Percentiles rank a stretch among this genome's conserved stretches.
These are phyloP conservation scores for Leptopilina boulardi DNA, from an alignment of 1,140 invertebrate genomes.

Conservation along the genomic window DNA sequence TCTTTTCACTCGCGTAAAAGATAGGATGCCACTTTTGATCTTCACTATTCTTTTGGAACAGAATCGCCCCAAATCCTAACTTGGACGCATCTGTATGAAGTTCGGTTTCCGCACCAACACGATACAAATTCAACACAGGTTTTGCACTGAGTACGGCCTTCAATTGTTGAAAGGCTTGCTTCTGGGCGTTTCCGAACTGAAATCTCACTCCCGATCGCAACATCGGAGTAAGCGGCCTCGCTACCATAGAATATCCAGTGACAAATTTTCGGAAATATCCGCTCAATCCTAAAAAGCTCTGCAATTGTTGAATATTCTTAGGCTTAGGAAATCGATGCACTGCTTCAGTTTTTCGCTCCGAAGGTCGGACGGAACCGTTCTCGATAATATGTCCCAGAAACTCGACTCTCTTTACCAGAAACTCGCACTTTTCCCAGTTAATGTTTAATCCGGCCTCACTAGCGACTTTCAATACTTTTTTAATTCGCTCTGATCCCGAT, in stretches of 20 bases:
- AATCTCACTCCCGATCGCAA: neutral
- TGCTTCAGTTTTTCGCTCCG: slow-evolving; percentile 59
- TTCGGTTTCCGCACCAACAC: slow-evolving; percentile 22
- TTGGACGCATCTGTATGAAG: slow-evolving; percentile 33
- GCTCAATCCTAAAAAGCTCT: slow-evolving; percentile 20
- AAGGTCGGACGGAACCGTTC: neutral
- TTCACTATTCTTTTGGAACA: slow-evolving; percentile 1
- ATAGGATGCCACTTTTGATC: slow-evolving; percentile 54
- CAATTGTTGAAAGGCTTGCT: slow-evolving; percentile 26
- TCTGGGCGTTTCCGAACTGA: neutral
- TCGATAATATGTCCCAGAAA: slow-evolving; percentile 33
- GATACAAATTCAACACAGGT: neutral
- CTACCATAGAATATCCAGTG: neutral
- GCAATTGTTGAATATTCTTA: slow-evolving; percentile 36
- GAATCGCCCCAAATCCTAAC: neutral
- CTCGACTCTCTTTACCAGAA: slow-evolving; percentile 9
- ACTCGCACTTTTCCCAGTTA: slow-evolving; percentile 35
- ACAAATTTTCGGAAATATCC: slow-evolving; percentile 31
- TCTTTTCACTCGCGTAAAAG: slow-evolving; percentile 58
- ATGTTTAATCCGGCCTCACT: neutral
- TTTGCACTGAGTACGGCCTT: neutral
- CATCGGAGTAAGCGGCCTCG: slow-evolving; percentile 25
- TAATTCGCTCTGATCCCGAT: neutral
- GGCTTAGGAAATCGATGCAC: slow-evolving; percentile 58
- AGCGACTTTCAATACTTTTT: neutral